Evolutionary conservation across 2,113 vertebrate species (phyloP).

Genomic region (Neotragus moschatus): DNA sequence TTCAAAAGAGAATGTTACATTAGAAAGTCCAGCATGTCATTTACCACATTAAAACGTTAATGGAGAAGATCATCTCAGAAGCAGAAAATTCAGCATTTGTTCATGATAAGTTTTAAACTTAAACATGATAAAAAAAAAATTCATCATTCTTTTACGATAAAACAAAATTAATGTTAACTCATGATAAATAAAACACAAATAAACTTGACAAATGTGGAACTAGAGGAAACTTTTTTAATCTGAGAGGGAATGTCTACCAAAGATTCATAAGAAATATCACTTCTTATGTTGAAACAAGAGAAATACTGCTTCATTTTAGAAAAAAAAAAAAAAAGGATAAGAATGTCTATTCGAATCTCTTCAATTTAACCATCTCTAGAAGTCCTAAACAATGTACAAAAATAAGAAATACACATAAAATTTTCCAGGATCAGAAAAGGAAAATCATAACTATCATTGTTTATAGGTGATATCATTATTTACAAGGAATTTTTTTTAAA

Average conservation of each 20-base stretch:
- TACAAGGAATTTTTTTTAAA: background rate
- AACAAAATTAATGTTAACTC: background rate
- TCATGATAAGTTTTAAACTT: background rate
- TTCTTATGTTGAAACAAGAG: background rate
- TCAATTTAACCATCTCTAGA: background rate
- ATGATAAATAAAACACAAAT: background rate
- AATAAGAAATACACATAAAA: background rate
- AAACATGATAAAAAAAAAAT: background rate
- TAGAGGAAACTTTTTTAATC: background rate
- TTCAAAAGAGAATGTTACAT: background rate
- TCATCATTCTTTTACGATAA: background rate
- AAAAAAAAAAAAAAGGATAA: background rate
- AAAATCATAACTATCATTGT: background rate
- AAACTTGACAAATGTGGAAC: background rate
- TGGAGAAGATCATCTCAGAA: background rate
- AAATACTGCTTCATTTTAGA: background rate
- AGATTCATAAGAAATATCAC: background rate
- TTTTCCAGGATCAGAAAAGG: background rate
- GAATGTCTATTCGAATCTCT: background rate
- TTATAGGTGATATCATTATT: background rate
- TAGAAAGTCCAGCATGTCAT: background rate
- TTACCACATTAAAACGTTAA: background rate
- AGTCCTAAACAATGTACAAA: background rate
- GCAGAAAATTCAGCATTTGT: background rate
- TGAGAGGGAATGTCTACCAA: background rate